Evolutionary conservation across 2,797 vertebrate genomes (phyloP), one percentile per base, ranked within the genome.

Genomic region (Salarias fasciatus): DNA sequence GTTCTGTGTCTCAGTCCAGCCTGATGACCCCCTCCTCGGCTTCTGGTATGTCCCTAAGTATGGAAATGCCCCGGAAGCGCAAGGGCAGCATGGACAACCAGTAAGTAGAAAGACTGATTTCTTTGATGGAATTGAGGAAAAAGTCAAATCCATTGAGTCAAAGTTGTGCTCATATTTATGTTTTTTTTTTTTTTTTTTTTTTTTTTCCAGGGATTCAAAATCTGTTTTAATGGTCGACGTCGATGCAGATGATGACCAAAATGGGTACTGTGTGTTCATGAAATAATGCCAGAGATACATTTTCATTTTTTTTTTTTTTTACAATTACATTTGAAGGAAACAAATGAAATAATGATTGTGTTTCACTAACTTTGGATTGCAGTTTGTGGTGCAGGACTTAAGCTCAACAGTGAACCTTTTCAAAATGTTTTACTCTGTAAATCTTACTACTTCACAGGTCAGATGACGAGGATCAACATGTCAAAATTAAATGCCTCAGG

Each of bases 401-500:
- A 28, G 35, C 35, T 30, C 4, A 2, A 2, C 7, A 29, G 30
- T 11, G 33, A 12, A 47, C 18, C 2, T 14, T 62, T 30, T 63
- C 7, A 52, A 8, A 40, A n/a, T n/a, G n/a, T n/a, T n/a, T n/a
- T n/a, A n/a, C n/a, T n/a, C n/a, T n/a, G n/a, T n/a, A n/a, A n/a
- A n/a, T n/a, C 35, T 7, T 69, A 2, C 11, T 40, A 11, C 12
- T 40, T 6, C 73, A 9, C 80, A 97, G 95, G 90, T 94, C 91
- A 58, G 95, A 96, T 86, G 94, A 89, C 66, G 94, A 95, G 12
- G 94, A 96, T 72, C 94, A 92, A 60, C 92, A 95, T 53, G 82
- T 91, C 54, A 96, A 95, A 93, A 91, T 94, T 8, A 96, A 95
- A 84, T 94, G 95, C 83, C 94, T 95, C 90, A 95, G 95, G 95